Evolutionary conservation across 2,888 invertebrate species (phyloP).

Genomic region (Tipula confusa): DNA sequence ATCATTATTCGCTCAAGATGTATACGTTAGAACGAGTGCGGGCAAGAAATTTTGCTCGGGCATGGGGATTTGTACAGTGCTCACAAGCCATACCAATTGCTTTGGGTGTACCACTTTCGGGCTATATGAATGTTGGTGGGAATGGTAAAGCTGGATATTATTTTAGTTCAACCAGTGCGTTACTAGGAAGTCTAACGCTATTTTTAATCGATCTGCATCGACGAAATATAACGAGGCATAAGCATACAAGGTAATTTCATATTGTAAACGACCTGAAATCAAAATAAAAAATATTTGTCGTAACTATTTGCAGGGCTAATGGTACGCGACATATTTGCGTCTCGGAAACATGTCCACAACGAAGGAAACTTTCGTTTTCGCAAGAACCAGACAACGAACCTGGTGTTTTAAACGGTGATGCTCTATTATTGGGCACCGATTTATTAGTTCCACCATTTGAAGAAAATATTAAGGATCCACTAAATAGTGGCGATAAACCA

Average conservation of each 20-base stretch:
- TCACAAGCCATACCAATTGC: conserved; percentile 81
- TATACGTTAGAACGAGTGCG: conserved; percentile 83
- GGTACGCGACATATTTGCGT: conserved; percentile 56
- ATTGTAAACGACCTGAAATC: background rate
- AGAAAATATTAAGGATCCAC: conserved; percentile 45
- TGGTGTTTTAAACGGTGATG: conserved; percentile 51
- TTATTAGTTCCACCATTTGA: conserved; percentile 51
- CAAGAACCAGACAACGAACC: conserved; percentile 57
- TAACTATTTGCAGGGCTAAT: conserved; percentile 47
- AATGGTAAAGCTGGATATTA: conserved; percentile 78
- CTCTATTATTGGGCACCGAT: conserved; percentile 53
- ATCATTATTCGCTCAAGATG: conserved; percentile 84
- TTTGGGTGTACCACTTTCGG: conserved; percentile 71
- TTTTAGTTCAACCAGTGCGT: conserved; percentile 73
- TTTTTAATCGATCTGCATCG: conserved; percentile 78
- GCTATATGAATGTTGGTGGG: conserved; percentile 73
- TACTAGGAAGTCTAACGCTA: conserved; percentile 69
- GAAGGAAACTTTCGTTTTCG: conserved; percentile 55
- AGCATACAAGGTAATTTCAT: conserved; percentile 54
- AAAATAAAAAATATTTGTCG: background rate
- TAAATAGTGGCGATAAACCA: conserved; percentile 57
- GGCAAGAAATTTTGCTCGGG: conserved; percentile 78
- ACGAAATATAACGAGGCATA: conserved; percentile 64
- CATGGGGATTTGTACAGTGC: conserved; percentile 86
- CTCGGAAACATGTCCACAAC: conserved; percentile 55